Percentiles rank a stretch among this genome's conserved stretches.
Evolutionary conservation across 1,140 invertebrate species (phyloP).

Genomic region (Amyelois transitella): DNA sequence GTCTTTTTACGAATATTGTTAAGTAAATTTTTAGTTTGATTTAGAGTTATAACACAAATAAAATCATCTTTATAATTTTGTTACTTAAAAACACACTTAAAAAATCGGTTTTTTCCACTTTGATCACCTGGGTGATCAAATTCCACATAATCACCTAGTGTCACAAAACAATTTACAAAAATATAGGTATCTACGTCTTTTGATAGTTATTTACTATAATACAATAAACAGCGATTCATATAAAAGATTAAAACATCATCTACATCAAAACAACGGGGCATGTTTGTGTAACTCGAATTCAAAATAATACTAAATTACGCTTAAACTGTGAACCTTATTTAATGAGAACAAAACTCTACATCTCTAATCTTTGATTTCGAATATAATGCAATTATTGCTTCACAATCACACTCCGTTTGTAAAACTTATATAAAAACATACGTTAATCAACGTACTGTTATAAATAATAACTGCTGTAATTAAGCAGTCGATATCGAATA

Average conservation of each 20-base stretch:
- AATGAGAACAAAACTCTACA: constrained; percentile 23
- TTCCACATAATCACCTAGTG: too few species aligned
- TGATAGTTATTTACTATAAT: too few species aligned
- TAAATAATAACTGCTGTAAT: background rate
- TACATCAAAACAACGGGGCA: background rate
- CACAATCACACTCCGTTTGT: background rate
- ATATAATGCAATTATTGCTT: constrained; percentile 3
- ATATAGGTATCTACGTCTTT: too few species aligned
- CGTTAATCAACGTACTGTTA: constrained; percentile 9
- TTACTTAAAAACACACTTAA: too few species aligned
- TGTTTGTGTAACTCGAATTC: background rate
- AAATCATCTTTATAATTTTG: too few species aligned
- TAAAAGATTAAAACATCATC: background rate
- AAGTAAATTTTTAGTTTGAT: too few species aligned
- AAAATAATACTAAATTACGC: constrained; percentile 25
- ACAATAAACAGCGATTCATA: too few species aligned
- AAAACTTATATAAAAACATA: constrained; percentile 1
- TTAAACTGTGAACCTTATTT: constrained; percentile 33
- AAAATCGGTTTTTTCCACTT: too few species aligned
- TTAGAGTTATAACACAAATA: too few species aligned
- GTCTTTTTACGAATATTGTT: too few species aligned
- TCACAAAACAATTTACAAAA: too few species aligned
- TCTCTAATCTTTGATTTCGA: background rate
- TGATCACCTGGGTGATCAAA: too few species aligned
- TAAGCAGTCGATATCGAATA: background rate